These are phyloP conservation scores for Corvus hawaiiensis DNA, from an alignment of 2,113 vertebrate species.

Conservation along the genomic window DNA sequence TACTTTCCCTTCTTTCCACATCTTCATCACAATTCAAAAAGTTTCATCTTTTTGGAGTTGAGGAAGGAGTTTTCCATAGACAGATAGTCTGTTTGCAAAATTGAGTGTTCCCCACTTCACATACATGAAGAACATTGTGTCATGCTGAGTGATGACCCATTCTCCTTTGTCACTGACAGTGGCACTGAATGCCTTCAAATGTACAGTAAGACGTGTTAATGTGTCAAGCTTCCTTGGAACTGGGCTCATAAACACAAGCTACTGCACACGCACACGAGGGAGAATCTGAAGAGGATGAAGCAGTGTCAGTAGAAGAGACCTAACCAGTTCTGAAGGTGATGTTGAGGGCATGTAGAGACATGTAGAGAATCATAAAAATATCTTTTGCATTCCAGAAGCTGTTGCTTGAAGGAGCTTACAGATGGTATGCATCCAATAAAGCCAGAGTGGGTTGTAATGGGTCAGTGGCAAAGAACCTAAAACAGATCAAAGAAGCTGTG, in stretches of 20 bases:
- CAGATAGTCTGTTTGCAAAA: not conserved
- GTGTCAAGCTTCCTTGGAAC: slow-evolving; percentile 12
- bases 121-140: not conserved
- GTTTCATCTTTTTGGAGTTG: not conserved
- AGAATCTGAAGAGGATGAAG: not conserved
- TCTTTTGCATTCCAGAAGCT: not conserved
- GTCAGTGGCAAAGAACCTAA: not conserved
- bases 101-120: not conserved
- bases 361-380: not conserved
- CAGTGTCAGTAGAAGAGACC: not conserved
- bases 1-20: not conserved
- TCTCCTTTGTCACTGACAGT: not conserved
- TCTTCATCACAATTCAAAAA: not conserved
- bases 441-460: not conserved
- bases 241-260: slow-evolving; percentile 6
- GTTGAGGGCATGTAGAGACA: not conserved
- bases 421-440: not conserved
- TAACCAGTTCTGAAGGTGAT: not conserved
- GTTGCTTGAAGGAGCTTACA: not conserved
- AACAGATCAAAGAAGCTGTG: not conserved
- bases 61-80: not conserved
- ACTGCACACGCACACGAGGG: not conserved
- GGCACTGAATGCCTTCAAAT: not conserved
- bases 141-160: not conserved
- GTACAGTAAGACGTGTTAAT: not conserved